A percentile compares a stretch with the other conserved stretches of the same genome.
Conservation (phyloP, 2,888 invertebrate species). For the Trissolcus japonicus region DNA sequence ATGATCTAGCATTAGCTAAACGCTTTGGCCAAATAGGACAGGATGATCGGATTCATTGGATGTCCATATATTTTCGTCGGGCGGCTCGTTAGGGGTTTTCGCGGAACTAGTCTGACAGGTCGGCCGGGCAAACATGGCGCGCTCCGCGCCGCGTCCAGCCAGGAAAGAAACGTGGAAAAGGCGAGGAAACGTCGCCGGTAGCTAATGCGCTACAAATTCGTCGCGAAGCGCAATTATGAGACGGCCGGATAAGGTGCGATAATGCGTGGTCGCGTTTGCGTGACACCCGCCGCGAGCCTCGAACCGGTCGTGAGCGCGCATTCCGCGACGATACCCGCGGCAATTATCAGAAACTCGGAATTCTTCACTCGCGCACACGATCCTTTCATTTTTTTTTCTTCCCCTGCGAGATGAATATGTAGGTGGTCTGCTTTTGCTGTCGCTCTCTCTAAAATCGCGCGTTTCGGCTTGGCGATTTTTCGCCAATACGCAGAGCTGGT, state of each 20-base stretch:
- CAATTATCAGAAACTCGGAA: constrained; percentile 52
- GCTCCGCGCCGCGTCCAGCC: constrained; percentile 20
- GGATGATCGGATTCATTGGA: constrained; percentile 31
- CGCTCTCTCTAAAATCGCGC: background rate
- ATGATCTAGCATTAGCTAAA: constrained; percentile 24
- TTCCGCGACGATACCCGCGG: constrained; percentile 48
- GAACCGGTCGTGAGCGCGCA: constrained; percentile 47
- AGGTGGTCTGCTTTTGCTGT: constrained; percentile 34
- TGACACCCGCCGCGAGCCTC: constrained; percentile 54
- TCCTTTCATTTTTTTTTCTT: constrained; percentile 19
- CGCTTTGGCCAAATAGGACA: constrained; percentile 27
- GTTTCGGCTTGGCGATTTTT: constrained; percentile 13
- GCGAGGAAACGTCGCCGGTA: constrained; percentile 51
- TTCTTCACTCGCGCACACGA: constrained; percentile 23
- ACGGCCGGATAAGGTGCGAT: constrained; percentile 53
- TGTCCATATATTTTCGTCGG: constrained; percentile 61
- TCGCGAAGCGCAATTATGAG: constrained; percentile 58
- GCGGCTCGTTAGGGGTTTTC: constrained; percentile 61
- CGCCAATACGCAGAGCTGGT: constrained; percentile 2
- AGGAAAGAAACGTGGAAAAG: constrained; percentile 59
- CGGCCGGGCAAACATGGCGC: constrained; percentile 60
- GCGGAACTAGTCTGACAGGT: constrained; percentile 63
- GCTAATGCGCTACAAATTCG: constrained; percentile 62
- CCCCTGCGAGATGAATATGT: background rate
- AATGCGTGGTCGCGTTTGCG: constrained; percentile 55